Evolutionary conservation across 2,113 vertebrate genomes (phyloP).

Genomic region (Cyrtonyx montezumae): DNA sequence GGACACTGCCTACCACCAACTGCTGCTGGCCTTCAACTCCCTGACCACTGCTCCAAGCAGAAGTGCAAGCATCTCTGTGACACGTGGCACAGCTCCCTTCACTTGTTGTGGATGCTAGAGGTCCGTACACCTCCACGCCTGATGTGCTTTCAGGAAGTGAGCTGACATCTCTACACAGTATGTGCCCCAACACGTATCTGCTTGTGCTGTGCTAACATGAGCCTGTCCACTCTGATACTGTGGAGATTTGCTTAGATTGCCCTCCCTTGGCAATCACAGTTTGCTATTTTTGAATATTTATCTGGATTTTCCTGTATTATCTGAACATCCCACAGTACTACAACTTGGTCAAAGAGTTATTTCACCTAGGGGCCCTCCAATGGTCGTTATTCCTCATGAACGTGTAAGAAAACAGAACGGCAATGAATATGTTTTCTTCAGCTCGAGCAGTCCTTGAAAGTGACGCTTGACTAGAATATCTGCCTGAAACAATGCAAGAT

Average conservation of each 20-base stretch:
- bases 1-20: rapidly evolving
- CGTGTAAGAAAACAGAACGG: background rate
- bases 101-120: background rate
- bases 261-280: background rate
- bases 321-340: background rate
- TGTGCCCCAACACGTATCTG: background rate
- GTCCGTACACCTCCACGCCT: rapidly evolving
- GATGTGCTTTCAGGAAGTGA: background rate
- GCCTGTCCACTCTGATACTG: rapidly evolving
- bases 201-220: background rate
- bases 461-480: background rate
- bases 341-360: background rate
- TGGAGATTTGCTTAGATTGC: background rate
- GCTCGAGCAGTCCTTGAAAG: background rate
- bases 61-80: background rate
- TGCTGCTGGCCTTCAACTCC: background rate
- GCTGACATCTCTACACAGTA: rapidly evolving
- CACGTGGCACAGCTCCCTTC: background rate
- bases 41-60: background rate
- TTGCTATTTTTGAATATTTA: background rate
- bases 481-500: background rate
- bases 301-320: background rate
- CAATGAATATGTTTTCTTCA: background rate
- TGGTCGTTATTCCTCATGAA: background rate
- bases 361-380: background rate